Evolutionary conservation across 2,113 vertebrate genomes (phyloP).

Genomic region (Gymnogyps californianus): DNA sequence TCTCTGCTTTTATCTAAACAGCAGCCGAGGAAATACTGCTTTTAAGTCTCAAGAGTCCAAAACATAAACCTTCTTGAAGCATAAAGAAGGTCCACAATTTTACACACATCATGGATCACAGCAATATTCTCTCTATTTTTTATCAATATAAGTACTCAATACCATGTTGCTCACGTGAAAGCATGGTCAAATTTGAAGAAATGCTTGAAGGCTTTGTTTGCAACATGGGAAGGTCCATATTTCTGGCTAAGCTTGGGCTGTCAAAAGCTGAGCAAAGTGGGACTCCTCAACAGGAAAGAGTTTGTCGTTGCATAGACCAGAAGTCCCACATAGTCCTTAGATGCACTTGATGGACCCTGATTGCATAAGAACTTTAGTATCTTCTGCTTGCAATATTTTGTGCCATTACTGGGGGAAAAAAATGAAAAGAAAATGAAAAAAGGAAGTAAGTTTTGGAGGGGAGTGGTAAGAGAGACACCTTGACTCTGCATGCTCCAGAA

Average conservation of each 20-base stretch:
- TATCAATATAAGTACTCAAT: background rate
- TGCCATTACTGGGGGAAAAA: background rate
- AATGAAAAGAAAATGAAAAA: background rate
- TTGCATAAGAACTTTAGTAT: accelerated
- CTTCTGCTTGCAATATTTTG: background rate
- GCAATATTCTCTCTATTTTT: background rate
- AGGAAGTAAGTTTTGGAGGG: background rate
- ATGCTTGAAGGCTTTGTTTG: background rate
- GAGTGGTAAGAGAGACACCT: background rate
- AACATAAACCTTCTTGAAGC: background rate
- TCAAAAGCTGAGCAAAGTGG: background rate
- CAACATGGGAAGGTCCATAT: background rate
- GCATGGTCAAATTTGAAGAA: background rate
- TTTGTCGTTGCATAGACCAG: background rate
- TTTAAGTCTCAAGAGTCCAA: background rate
- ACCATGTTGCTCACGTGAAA: background rate
- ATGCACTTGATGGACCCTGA: background rate
- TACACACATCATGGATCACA: background rate
- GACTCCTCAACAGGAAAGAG: background rate
- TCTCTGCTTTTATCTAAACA: background rate
- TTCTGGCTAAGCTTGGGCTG: background rate
- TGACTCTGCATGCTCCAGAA: background rate
- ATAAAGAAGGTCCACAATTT: background rate
- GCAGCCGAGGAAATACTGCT: background rate
- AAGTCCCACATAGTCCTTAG: background rate